Evolutionary conservation across 2,113 vertebrate species (phyloP).

Genomic region (Pyrgilauda ruficollis): DNA sequence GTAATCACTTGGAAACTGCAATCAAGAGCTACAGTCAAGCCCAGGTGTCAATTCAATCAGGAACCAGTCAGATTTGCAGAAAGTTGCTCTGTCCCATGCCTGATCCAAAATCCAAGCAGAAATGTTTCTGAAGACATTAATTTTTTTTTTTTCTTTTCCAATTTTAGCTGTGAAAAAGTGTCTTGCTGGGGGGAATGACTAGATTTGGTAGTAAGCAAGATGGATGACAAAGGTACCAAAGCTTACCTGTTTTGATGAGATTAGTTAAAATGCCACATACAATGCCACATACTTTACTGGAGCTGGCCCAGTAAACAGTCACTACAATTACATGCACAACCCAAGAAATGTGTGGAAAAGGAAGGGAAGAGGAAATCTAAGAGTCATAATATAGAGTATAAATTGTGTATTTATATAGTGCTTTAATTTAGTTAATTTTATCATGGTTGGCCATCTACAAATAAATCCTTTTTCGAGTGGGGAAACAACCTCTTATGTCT

Average conservation of each 20-base stretch:
- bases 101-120: neutral
- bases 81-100: neutral
- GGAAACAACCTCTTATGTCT: neutral
- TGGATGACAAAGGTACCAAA: neutral
- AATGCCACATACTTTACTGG: neutral
- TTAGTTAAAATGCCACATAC: neutral
- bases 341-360: neutral
- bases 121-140: neutral
- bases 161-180: neutral
- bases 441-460: neutral
- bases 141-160: neutral
- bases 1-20: constrained; percentile 72
- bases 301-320: neutral
- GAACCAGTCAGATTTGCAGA: neutral
- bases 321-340: neutral
- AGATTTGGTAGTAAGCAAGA: neutral
- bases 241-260: neutral
- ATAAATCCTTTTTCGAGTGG: neutral
- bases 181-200: neutral
- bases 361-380: neutral
- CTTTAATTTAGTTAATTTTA: neutral
- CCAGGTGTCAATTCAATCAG: neutral
- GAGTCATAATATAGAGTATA: neutral
- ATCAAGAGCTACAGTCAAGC: constrained; percentile 40
- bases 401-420: neutral